Conservation (phyloP, 35 echinoderm and acorn worm species). For the Ptychodera flava region DNA sequence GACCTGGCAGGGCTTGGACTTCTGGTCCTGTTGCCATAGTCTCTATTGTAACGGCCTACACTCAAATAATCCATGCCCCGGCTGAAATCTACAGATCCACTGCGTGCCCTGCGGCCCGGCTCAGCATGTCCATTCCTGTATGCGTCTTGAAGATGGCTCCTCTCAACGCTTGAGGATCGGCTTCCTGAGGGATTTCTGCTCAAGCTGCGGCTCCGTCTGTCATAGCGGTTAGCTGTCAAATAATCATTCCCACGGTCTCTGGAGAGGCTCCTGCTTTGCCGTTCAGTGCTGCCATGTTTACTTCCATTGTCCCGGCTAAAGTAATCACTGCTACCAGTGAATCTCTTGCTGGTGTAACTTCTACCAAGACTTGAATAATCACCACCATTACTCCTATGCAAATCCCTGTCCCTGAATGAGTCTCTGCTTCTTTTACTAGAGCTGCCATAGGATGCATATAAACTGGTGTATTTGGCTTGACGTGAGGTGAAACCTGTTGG, state of each 20-base stretch:
- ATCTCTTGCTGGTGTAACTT: background rate
- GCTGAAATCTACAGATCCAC: background rate
- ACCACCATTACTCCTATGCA: background rate
- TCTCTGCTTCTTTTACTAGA: no score
- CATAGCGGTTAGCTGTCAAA: background rate
- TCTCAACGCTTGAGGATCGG: background rate
- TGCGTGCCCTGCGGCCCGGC: background rate
- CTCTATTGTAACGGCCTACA: background rate
- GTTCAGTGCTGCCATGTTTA: background rate
- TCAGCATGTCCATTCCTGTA: no score
- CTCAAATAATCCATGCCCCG: background rate
- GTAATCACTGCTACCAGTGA: background rate
- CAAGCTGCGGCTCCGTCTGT: background rate
- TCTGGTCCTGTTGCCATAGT: background rate
- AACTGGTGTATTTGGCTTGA: no score
- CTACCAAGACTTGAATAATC: background rate
- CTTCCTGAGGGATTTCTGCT: background rate
- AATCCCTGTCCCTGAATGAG: no score
- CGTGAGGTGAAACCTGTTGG: no score
- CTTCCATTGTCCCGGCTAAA: background rate
- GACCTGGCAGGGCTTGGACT: background rate
- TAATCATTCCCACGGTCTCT: background rate
- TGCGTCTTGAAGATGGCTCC: no score
- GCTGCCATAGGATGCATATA: no score
- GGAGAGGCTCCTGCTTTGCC: background rate